Evolutionary conservation across 2,888 invertebrate genomes (phyloP).

Genomic region (Cheilosia urbana): DNA sequence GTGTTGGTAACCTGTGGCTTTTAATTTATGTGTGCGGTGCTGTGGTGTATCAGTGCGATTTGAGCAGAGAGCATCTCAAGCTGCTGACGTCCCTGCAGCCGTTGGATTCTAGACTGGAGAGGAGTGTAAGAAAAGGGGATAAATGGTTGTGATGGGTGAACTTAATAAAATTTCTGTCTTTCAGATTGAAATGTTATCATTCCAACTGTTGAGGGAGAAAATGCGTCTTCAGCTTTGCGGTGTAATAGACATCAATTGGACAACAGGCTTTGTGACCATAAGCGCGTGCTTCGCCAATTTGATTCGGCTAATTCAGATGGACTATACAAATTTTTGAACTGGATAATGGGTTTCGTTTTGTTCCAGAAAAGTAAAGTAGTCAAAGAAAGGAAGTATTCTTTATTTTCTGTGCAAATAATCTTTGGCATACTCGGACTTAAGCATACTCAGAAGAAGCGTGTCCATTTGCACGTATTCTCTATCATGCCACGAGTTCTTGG

Average conservation of each 20-base stretch:
- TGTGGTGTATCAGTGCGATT: conserved; percentile 38
- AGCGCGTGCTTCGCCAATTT: conserved; percentile 16
- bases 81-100: background rate
- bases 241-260: conserved; percentile 40
- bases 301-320: conserved; percentile 38
- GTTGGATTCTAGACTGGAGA: conserved; percentile 29
- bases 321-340: conserved; percentile 37
- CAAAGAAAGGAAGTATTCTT: background rate
- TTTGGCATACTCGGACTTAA: too few relatives aligned
- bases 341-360: background rate
- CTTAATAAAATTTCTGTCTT: background rate
- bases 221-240: conserved; percentile 36
- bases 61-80: conserved; percentile 29
- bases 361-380: background rate
- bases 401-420: background rate
- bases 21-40: conserved; percentile 40
- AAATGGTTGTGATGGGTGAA: too few relatives aligned
- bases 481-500: too few relatives aligned
- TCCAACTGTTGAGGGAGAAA: conserved; percentile 45
- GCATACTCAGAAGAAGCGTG: too few relatives aligned
- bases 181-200: conserved; percentile 50
- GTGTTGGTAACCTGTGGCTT: conserved; percentile 15
- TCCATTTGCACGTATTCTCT: too few relatives aligned
- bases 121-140: conserved; percentile 18
- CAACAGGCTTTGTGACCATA: conserved; percentile 21